Conservation (phyloP, 2,888 invertebrate species). For the Lithophane semibrunnea region DNA sequence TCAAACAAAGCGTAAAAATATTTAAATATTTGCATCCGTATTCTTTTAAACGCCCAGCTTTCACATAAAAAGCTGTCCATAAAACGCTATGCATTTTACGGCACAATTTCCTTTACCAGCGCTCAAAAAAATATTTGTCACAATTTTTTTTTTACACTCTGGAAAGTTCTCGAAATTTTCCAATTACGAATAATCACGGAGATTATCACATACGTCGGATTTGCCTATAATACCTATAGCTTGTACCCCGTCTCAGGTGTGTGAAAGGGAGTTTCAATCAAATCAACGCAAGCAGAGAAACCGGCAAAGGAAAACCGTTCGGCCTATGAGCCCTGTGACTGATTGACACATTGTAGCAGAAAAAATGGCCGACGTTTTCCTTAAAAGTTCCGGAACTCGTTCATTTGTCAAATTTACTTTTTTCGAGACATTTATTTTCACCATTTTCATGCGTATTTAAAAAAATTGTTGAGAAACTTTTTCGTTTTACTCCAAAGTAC, state of each 20-base stretch:
- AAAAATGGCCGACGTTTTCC: constrained; percentile 79
- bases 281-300: constrained; percentile 82
- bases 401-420: constrained; percentile 75
- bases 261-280: constrained; percentile 87
- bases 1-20: constrained; percentile 51
- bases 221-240: constrained; percentile 46
- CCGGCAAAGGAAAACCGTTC: constrained; percentile 79
- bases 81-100: constrained; percentile 42
- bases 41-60: constrained; percentile 47
- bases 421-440: constrained; percentile 44
- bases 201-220: constrained; percentile 60
- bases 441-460: constrained; percentile 43
- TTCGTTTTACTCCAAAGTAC: constrained; percentile 21
- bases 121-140: constrained; percentile 4
- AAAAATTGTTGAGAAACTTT: constrained; percentile 45
- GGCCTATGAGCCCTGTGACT: constrained; percentile 76
- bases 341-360: constrained; percentile 87
- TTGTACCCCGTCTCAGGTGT: constrained; percentile 81
- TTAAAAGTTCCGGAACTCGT: constrained; percentile 75
- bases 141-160: constrained; percentile 14
- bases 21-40: constrained; percentile 50
- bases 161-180: constrained; percentile 38
- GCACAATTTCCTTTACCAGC: constrained; percentile 11
- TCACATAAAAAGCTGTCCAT: constrained; percentile 28
- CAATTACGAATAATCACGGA: constrained; percentile 57